Evolutionary conservation across 2,888 invertebrate genomes (phyloP).

Genomic region (Dascillus cervinus): DNA sequence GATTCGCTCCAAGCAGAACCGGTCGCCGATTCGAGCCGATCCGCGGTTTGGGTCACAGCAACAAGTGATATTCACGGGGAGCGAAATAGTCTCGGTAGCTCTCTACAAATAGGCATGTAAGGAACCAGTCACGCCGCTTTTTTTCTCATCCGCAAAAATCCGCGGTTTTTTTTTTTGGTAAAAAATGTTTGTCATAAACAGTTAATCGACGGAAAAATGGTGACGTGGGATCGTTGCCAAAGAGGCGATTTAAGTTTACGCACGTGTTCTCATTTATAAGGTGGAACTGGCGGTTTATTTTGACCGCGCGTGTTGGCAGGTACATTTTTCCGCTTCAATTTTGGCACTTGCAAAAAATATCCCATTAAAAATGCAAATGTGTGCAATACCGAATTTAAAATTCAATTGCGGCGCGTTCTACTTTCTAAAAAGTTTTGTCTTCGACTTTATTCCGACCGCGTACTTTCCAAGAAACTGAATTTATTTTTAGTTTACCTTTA

Average conservation of each 20-base stretch:
- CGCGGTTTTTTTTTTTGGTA: slow-evolving; percentile 19
- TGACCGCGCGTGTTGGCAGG: slow-evolving; percentile 11
- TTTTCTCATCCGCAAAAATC: slow-evolving; percentile 24
- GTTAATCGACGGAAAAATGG: no score
- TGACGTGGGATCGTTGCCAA: slow-evolving; percentile 18
- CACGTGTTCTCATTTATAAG: slow-evolving; percentile 17
- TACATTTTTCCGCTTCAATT: slow-evolving; percentile 11
- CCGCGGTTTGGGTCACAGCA: slow-evolving; percentile 19
- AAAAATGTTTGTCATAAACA: no score
- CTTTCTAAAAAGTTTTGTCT: no score
- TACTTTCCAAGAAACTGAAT: no score
- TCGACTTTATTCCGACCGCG: no score
- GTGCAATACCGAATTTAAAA: no score
- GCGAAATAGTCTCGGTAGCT: slow-evolving; percentile 7
- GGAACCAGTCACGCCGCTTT: slow-evolving; percentile 25
- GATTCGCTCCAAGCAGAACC: slow-evolving; percentile 11
- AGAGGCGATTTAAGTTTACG: slow-evolving; percentile 13
- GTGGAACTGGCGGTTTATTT: slow-evolving; percentile 13
- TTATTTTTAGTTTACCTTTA: no score
- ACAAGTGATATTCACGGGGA: slow-evolving; percentile 30
- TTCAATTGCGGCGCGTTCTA: no score
- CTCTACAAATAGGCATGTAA: slow-evolving; percentile 16
- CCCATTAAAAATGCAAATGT: no score
- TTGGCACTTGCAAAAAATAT: no score
- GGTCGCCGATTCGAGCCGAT: slow-evolving; percentile 25